Evolutionary conservation across 1,140 invertebrate species (phyloP).

Genomic region (Mycetomoellerius zeteki): DNA sequence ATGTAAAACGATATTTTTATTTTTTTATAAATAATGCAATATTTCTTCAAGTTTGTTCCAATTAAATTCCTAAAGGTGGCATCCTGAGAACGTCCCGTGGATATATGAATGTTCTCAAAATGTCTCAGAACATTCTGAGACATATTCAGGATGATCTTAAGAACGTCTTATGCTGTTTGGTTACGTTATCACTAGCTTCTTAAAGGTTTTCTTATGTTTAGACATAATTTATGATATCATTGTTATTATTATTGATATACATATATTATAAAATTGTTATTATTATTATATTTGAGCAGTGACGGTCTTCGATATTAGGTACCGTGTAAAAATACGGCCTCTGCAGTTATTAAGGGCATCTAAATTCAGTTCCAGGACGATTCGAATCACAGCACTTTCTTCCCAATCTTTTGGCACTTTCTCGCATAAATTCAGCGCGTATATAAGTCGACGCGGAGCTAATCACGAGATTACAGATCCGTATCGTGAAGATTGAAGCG

Average conservation of each 20-base stretch:
- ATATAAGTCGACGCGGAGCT: constrained; percentile 63
- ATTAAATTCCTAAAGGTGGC: background rate
- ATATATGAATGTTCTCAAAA: no score
- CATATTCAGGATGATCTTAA: no score
- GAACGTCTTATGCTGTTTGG: no score
- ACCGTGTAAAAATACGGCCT: constrained; percentile 15
- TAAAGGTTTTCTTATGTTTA: constrained; percentile 32
- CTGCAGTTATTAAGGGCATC: constrained; percentile 39
- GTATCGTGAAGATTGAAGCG: constrained; percentile 68
- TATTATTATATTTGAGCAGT: background rate
- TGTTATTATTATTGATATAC: background rate
- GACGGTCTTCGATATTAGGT: background rate
- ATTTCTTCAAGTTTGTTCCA: background rate
- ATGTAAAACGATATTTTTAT: background rate
- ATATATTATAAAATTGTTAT: background rate
- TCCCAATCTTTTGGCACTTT: background rate
- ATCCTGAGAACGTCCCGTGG: no score
- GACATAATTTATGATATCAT: background rate
- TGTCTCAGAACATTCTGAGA: no score
- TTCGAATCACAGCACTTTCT: background rate
- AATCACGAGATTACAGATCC: constrained; percentile 69
- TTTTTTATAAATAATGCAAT: background rate
- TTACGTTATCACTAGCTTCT: background rate
- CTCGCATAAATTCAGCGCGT: constrained; percentile 56
- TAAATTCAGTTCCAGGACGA: constrained; percentile 58